Conservation (phyloP, 2,797 vertebrate genomes). For the Acestrorhynchus altus region DNA sequence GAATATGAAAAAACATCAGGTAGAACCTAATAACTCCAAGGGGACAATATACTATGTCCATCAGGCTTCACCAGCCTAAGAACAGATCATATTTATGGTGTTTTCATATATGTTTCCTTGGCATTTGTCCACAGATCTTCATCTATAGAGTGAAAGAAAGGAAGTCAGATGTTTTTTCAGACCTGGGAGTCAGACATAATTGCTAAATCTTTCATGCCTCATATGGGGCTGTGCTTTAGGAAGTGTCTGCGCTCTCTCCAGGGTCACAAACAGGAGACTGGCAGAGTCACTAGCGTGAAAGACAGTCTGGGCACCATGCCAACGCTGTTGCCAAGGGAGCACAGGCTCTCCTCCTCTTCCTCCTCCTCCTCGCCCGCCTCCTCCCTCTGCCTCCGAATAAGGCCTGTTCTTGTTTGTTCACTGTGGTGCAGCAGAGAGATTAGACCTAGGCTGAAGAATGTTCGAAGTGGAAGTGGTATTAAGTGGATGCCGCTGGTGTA, state of each 20-base stretch:
- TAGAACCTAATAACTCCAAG: too few relatives aligned
- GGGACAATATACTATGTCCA: conserved; percentile 11
- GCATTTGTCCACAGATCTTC: neutral
- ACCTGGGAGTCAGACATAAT: conserved; percentile 5
- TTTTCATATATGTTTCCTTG: neutral
- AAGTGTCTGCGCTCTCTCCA: conserved; percentile 1
- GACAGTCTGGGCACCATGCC: conserved; percentile 29
- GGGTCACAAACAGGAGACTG: conserved; percentile 30
- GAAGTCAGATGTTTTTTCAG: neutral
- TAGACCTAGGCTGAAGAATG: conserved; percentile 35
- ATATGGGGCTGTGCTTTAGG: conserved; percentile 19
- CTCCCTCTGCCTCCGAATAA: conserved; percentile 32
- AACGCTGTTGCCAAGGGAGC: conserved; percentile 33
- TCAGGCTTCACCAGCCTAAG: neutral
- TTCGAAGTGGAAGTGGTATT: conserved; percentile 31
- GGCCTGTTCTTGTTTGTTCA: conserved; percentile 34
- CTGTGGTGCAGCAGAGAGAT: conserved; percentile 39
- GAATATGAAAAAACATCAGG: too few relatives aligned
- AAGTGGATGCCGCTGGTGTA: conserved; percentile 19
- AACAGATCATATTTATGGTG: neutral
- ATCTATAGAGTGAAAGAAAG: neutral
- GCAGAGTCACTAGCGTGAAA: conserved; percentile 30
- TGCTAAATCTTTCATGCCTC: conserved; percentile 22
- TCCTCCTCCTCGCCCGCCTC: conserved; percentile 13
- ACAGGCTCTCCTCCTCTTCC: conserved; percentile 19